phyloP scores from a whole-genome alignment of 2,797 vertebrate genomes.

The Loris lydekkerianus region DNA sequence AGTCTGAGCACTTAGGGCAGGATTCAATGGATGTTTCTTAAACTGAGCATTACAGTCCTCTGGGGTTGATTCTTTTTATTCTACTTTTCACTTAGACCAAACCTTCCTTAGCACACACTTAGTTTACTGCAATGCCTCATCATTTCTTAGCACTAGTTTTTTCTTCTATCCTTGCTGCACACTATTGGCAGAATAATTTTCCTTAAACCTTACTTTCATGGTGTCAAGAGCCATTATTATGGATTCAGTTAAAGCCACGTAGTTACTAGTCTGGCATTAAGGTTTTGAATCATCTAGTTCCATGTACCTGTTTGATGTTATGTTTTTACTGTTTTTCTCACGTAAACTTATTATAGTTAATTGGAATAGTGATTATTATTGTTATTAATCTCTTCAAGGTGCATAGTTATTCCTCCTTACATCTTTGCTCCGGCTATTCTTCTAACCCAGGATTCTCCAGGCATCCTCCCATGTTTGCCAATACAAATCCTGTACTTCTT shows the following conservation, averaged over 20 bases:
- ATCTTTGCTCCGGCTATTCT: not conserved
- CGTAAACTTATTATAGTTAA: not conserved
- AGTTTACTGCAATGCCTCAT: not conserved
- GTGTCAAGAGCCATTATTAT: not conserved
- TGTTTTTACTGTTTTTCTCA: not conserved
- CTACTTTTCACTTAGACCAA: not conserved
- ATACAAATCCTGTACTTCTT: not conserved
- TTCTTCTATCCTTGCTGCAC: rapidly evolving
- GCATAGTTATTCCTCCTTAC: not conserved
- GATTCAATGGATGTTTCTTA: not conserved
- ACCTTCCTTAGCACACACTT: not conserved
- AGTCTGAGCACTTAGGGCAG: not conserved
- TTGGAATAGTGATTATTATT: not conserved
- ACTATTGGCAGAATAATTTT: not conserved
- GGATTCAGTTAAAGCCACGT: not conserved
- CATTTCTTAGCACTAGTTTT: not conserved
- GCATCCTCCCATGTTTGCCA: not conserved
- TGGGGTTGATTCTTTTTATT: not conserved
- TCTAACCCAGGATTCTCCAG: not conserved
- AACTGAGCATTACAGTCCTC: not conserved
- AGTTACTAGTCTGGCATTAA: not conserved
- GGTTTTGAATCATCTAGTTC: constrained; percentile 22
- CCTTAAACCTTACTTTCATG: constrained; percentile 4
- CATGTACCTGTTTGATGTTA: not conserved
- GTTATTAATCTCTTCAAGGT: not conserved